A percentile compares a stretch with the other conserved stretches of the same genome.
phyloP scores from a whole-genome alignment of 2,797 vertebrate genomes.

The Hipposideros larvatus region DNA sequence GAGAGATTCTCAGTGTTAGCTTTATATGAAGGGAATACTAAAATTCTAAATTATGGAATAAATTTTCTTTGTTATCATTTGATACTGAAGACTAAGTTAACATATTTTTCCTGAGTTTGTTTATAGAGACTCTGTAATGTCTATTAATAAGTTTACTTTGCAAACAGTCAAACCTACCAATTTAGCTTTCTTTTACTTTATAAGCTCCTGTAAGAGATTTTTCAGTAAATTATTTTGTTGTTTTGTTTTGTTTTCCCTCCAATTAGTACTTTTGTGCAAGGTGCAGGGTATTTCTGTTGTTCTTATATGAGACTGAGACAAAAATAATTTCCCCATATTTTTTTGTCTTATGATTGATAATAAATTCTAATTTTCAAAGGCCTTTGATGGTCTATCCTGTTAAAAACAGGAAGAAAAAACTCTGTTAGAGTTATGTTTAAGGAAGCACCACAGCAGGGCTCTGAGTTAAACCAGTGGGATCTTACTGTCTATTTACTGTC shows the following conservation, averaged over 20 bases:
- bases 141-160: constrained; percentile 17
- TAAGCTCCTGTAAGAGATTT: background rate
- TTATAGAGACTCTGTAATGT: background rate
- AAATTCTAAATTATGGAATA: constrained; percentile 20
- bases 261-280: background rate
- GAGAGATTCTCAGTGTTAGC: background rate
- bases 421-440: background rate
- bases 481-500: background rate
- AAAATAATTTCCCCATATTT: constrained; percentile 32
- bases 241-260: background rate
- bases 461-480: background rate
- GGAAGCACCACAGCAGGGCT: background rate
- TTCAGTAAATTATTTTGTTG: background rate
- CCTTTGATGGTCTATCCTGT: background rate
- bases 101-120: constrained; percentile 27
- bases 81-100: background rate
- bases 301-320: background rate
- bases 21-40: background rate
- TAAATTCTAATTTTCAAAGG: background rate
- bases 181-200: background rate
- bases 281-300: background rate
- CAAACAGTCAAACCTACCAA: background rate
- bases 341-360: background rate
- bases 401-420: background rate
- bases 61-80: background rate